These are phyloP conservation scores for Sebastes vulpes DNA, from an alignment of 2,797 vertebrate genomes.

Conservation along the genomic window DNA sequence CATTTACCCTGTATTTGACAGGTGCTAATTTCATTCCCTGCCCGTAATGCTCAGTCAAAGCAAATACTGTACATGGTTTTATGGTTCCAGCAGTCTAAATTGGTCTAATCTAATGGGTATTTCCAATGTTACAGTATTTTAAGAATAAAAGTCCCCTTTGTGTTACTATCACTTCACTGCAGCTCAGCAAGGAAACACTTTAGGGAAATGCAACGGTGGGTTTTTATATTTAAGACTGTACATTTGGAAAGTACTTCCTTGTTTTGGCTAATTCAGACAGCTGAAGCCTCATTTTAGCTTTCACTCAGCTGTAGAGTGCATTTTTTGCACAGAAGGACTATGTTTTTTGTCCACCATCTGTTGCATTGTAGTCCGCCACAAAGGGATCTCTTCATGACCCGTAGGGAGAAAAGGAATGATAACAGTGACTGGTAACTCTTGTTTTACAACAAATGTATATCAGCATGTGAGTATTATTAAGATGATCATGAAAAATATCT, in stretches of 20 bases:
- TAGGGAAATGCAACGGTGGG: neutral
- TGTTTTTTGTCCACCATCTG: neutral
- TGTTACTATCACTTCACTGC: neutral
- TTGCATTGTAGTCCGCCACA: neutral
- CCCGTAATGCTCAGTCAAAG: neutral
- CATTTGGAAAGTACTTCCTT: neutral
- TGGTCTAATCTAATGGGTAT: neutral
- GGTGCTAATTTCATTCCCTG: no score
- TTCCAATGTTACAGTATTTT: neutral
- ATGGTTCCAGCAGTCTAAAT: neutral
- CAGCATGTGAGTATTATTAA: neutral
- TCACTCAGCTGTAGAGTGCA: neutral
- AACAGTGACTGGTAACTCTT: neutral
- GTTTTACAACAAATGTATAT: neutral
- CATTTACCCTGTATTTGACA: no score
- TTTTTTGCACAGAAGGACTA: neutral
- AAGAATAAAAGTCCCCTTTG: neutral
- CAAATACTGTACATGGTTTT: neutral
- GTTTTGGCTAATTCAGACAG: neutral
- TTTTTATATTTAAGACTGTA: neutral
- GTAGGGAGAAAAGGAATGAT: neutral
- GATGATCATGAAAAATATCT: neutral
- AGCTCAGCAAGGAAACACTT: neutral
- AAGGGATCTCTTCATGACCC: neutral
- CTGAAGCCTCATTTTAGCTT: neutral